phyloP scores from a whole-genome alignment of 2,888 invertebrate genomes.

The Archaeoteleia sp. region DNA sequence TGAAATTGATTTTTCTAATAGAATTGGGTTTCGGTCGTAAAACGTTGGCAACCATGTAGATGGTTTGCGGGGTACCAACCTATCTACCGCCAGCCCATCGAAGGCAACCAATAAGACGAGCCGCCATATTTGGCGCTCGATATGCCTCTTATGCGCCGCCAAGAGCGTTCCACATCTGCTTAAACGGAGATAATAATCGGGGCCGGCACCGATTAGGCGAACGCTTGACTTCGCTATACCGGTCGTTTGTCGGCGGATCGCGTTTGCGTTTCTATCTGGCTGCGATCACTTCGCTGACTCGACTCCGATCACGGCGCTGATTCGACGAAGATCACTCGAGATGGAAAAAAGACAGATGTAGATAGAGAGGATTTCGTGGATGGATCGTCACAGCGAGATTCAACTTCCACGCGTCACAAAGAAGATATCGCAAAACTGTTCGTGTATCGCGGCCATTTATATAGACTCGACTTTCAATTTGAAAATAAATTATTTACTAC shows the following conservation, averaged over 20 bases:
- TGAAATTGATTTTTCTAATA: conserved; percentile 5
- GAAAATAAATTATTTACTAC: no score
- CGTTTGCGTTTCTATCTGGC: conserved; percentile 53
- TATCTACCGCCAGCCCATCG: conserved; percentile 6
- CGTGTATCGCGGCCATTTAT: no score
- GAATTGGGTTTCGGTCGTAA: conserved; percentile 28
- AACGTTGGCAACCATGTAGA: conserved; percentile 19
- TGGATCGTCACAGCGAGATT: conserved; percentile 18
- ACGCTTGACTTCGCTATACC: conserved; percentile 31
- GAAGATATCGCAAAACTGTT: no score
- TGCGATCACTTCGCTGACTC: conserved; percentile 46
- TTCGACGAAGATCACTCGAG: conserved; percentile 37
- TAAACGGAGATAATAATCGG: conserved; percentile 64
- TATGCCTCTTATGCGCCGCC: conserved; percentile 55
- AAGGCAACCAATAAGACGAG: conserved; percentile 56
- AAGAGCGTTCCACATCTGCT: conserved; percentile 57
- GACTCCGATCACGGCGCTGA: no score
- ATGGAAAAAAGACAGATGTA: conserved; percentile 13
- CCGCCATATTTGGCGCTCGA: conserved; percentile 63
- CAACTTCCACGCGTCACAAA: no score
- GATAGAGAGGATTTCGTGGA: conserved; percentile 8
- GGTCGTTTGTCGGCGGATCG: conserved; percentile 52
- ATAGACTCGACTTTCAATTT: no score
- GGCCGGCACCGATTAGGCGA: conserved; percentile 60
- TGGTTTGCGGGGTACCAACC: not conserved